Evolutionary conservation across 2,113 vertebrate species (phyloP), one percentile per base, ranked within the genome.

Genomic region (Hymenochirus boettgeri): DNA sequence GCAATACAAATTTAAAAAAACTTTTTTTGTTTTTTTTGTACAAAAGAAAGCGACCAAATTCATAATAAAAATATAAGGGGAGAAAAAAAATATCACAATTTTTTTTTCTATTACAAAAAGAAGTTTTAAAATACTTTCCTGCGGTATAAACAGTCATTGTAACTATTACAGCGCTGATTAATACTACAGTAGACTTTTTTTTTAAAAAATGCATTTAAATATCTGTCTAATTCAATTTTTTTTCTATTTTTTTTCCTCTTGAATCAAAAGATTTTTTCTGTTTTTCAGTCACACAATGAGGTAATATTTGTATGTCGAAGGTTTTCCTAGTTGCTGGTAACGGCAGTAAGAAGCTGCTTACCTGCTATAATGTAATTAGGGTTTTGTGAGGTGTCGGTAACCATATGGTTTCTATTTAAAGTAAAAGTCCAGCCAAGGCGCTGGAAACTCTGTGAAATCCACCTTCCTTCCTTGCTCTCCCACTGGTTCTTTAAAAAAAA

Each of bases 251-350:
- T 24, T 25, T 46, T 17, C 86, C 86, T 79, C 78, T 88, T 88
- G 81, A 86, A 42, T 84, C 73, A 81, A 83, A 85, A 84, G 75
- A 79, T 85, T 46, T 66, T 89, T 46, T 66, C 45, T 84, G 79
- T 83, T 87, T 87, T 88, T 93, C 89, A 91, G 88, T 89, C 87
- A 91, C 86, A 81, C 87, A 93, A 91, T 96, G 96, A 99, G 96
- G 96, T 99, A 98, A 95, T 96, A 93, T 93, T 95, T 96, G 93
- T 95, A 94, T 79, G 79, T n/a, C 88, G 82, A 88, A 89, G 88
- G 85, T 90, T 93, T 35, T 82, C 79, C 89, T 9, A 59, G 82
- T 76, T 70, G 83, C 80, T 80, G 7, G 45, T 37, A 47, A 17
- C 23, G 52, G 46, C 45, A 42, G 31, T 53, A 25, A 33, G 53